Conservation (phyloP, 2,888 invertebrate genomes). For the Chrysolina americana region DNA sequence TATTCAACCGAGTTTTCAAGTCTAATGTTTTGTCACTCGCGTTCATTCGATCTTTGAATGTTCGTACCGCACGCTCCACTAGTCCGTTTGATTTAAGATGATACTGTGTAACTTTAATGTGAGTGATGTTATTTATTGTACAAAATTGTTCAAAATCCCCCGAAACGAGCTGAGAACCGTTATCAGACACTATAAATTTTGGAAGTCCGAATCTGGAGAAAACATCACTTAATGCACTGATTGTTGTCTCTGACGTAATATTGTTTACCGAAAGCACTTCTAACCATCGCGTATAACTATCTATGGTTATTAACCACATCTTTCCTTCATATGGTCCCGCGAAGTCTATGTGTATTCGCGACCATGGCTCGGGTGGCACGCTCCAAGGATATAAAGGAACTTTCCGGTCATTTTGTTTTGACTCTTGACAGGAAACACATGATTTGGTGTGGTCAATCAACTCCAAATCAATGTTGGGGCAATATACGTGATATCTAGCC, state of each 20-base stretch:
- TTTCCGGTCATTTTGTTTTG: slow-evolving; percentile 33
- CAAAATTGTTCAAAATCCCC: slow-evolving; percentile 50
- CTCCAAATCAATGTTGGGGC: slow-evolving; percentile 49
- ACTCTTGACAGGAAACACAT: slow-evolving; percentile 45
- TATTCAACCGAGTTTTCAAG: background rate
- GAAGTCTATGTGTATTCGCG: slow-evolving; percentile 41
- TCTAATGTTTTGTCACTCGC: background rate
- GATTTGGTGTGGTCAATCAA: slow-evolving; percentile 34
- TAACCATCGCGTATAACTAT: slow-evolving; percentile 24
- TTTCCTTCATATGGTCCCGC: background rate
- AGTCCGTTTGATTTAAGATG: slow-evolving; percentile 45
- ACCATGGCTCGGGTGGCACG: slow-evolving; percentile 47
- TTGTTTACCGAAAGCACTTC: slow-evolving; percentile 42
- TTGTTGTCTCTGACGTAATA: slow-evolving; percentile 44
- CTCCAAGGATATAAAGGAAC: slow-evolving; percentile 44
- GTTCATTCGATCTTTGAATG: slow-evolving; percentile 41
- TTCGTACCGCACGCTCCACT: slow-evolving; percentile 43
- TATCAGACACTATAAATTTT: slow-evolving; percentile 55
- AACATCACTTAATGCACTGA: slow-evolving; percentile 38
- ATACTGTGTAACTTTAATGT: slow-evolving; percentile 38
- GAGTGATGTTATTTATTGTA: slow-evolving; percentile 38
- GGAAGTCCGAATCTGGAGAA: slow-evolving; percentile 55
- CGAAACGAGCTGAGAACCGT: slow-evolving; percentile 54
- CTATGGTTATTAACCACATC: background rate
- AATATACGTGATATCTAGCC: slow-evolving; percentile 48